Evolutionary conservation across 1,140 invertebrate genomes (phyloP).

Genomic region (Drosophila aff.): DNA sequence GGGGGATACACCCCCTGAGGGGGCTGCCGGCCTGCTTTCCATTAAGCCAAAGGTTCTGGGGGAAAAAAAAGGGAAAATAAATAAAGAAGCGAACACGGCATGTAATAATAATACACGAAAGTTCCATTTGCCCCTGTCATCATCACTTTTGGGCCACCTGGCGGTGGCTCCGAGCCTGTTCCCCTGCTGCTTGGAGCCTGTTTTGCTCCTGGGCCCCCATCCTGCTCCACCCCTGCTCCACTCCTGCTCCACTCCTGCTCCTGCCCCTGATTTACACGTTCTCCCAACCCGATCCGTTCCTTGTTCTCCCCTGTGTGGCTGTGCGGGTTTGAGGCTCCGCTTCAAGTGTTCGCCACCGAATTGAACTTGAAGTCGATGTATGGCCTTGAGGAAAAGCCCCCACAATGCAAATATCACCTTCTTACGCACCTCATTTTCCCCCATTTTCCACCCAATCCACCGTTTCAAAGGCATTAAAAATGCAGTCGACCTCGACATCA

Average conservation of each 20-base stretch:
- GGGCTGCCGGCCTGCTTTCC: conserved; percentile 2
- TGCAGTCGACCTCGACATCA: conserved; percentile 19
- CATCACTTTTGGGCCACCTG: conserved; percentile 55
- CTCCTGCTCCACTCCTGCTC: neutral
- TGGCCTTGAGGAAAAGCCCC: neutral
- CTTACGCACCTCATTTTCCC: neutral
- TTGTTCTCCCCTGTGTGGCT: neutral
- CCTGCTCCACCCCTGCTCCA: too few species aligned
- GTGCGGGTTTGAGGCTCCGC: conserved; percentile 12
- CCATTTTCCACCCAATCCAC: neutral
- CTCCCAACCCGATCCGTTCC: neutral
- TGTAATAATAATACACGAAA: conserved; percentile 68
- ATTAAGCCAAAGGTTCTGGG: conserved; percentile 27
- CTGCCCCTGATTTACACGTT: neutral
- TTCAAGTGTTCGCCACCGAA: conserved; percentile 34
- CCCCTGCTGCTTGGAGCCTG: neutral
- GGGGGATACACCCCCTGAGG: neutral
- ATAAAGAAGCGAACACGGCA: conserved; percentile 33
- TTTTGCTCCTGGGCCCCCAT: neutral
- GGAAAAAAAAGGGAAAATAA: conserved; percentile 12
- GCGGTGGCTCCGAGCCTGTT: neutral
- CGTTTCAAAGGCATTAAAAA: conserved; percentile 45
- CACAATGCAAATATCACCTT: conserved; percentile 43
- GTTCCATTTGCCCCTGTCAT: conserved; percentile 70
- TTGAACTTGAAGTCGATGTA: conserved; percentile 36